phyloP scores from a whole-genome alignment of 2,797 vertebrate genomes.

The Macropus fuliginosus region DNA sequence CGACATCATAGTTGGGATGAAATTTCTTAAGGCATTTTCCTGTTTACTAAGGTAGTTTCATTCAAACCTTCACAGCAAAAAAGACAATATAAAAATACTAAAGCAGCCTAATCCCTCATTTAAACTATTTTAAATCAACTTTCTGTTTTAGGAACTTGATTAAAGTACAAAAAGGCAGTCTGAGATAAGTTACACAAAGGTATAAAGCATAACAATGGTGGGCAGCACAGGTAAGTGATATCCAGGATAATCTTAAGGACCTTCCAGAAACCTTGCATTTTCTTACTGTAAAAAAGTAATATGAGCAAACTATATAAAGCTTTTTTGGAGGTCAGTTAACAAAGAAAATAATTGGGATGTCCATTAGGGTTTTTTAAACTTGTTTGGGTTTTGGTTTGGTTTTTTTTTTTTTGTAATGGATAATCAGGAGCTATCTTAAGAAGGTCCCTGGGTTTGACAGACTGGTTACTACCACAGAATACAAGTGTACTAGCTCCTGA shows the following conservation, averaged over 20 bases:
- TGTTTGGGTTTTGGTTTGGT: too few species aligned
- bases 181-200: constrained; percentile 48
- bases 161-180: constrained; percentile 46
- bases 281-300: constrained; percentile 56
- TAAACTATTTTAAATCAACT: constrained; percentile 57
- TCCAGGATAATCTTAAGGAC: constrained; percentile 4
- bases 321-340: constrained; percentile 48
- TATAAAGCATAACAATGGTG: constrained; percentile 44
- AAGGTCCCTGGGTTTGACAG: constrained; percentile 44
- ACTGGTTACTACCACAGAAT: background rate
- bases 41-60: background rate
- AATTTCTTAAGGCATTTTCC: constrained; percentile 43
- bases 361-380: constrained; percentile 27
- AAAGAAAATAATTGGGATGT: constrained; percentile 43
- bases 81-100: background rate
- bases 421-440: constrained; percentile 15
- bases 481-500: constrained; percentile 39
- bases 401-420: constrained; percentile 12
- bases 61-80: background rate
- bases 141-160: constrained; percentile 45
- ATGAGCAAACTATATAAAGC: constrained; percentile 27
- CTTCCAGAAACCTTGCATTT: constrained; percentile 54
- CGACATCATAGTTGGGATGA: constrained; percentile 51
- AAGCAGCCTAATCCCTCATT: constrained; percentile 10
- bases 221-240: constrained; percentile 52